A percentile compares a stretch with the other conserved stretches of the same genome.
phyloP scores from a whole-genome alignment of 1,140 invertebrate genomes.

The Lucilia cuprina region DNA sequence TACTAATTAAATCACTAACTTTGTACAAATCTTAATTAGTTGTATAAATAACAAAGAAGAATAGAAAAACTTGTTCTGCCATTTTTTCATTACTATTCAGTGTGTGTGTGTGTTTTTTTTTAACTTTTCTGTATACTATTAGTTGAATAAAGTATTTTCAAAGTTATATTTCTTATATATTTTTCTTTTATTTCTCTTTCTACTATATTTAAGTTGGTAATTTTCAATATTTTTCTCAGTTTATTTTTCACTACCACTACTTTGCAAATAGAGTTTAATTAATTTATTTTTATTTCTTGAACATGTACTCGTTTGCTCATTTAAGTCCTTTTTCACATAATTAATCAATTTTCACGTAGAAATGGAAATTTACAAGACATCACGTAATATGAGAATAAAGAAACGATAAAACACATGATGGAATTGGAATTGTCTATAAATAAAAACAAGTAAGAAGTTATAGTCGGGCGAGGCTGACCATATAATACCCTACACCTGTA shows the following conservation, averaged over 20 bases:
- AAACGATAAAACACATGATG: not conserved
- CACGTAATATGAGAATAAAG: not conserved
- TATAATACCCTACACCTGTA: no score
- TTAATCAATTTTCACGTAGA: constrained; percentile 22
- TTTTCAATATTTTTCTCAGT: not conserved
- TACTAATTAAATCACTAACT: constrained; percentile 20
- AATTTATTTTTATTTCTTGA: constrained; percentile 17
- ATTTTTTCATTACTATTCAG: not conserved
- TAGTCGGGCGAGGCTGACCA: no score
- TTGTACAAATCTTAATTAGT: constrained; percentile 15
- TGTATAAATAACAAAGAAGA: constrained; percentile 7
- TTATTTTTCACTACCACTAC: not conserved
- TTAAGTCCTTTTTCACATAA: constrained; percentile 26
- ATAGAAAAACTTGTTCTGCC: not conserved
- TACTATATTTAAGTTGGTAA: not conserved
- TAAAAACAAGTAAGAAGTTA: no score
- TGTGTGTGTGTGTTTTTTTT: no score
- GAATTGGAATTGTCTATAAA: no score
- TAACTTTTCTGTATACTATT: not conserved
- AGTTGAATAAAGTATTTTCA: not conserved
- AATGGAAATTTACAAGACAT: not conserved
- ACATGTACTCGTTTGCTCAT: constrained; percentile 21
- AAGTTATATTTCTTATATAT: not conserved
- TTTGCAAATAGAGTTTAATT: not conserved
- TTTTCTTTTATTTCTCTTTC: not conserved